Base-by-base conservation (phyloP, 2,888 invertebrate genomes). In the Brachypterus glaber region DNA sequence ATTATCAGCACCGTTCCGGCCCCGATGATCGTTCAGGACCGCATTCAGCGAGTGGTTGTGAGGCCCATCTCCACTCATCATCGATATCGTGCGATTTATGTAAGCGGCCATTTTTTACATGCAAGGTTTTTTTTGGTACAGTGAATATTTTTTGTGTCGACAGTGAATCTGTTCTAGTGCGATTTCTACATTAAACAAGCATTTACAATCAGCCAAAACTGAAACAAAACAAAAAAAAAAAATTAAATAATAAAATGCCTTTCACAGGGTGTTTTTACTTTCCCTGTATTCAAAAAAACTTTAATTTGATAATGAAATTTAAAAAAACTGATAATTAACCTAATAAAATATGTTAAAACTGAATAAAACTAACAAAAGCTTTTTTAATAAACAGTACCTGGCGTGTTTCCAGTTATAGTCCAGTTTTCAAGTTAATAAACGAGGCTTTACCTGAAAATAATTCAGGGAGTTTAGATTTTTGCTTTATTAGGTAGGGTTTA, bases 21-120 rank as follows among this genome's bases (percentile, higher is more conserved):
- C 56, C 42, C 66, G 59, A 32, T 59, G 53, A 50, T 70, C 71
- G 35, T 62, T 56, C 42, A 76, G 68, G 53, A 74, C 71, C 58
- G 71, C 64, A 39, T 65, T 52, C 45, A 63, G 58, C 29, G 59
- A 57, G 53, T 72, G 68, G 56, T 76, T 76, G 66, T 79, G 77
- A 46, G 78, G 79, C 58, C 78, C 79, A 65, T 87, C 84, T 60
- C 84, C 85, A 67, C 82, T 79, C 74, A 88, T 82, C 77, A 85
- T 76, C 51, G 88, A 87, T 62, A 88, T 75, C 52, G 88, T 81
- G 70, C 88, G 87, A 74, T 87, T 88, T 72, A 89, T 76, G 74
- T 86, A 88, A 63, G 88, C 87, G 74, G 89, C 87, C 89, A 89
- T 89, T 34, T 17, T n/a, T n/a, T n/a, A n/a, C 33, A 43, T 43